Evolutionary conservation across 2,113 vertebrate genomes (phyloP).

Genomic region (Nanorana parkeri): DNA sequence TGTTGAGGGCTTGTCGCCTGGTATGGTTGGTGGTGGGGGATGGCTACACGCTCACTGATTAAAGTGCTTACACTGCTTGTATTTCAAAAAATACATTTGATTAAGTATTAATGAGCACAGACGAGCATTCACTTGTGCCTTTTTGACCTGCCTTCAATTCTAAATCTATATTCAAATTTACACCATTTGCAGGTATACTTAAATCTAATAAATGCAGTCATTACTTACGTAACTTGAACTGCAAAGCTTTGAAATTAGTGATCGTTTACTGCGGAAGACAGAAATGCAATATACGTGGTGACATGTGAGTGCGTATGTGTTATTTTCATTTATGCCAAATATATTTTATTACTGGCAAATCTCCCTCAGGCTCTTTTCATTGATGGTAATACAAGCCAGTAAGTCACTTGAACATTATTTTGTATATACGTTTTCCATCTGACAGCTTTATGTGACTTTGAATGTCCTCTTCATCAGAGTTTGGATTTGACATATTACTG

Average conservation of each 20-base stretch:
- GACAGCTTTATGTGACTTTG: slow-evolving; percentile 47
- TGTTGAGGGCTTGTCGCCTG: too few relatives aligned
- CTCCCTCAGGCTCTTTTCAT: slow-evolving; percentile 41
- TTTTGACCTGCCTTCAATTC: too few relatives aligned
- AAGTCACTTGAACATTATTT: slow-evolving; percentile 45
- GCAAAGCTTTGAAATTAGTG: slow-evolving; percentile 11
- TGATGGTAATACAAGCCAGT: slow-evolving; percentile 45
- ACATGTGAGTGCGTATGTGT: slow-evolving; percentile 7
- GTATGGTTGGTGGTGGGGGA: too few relatives aligned
- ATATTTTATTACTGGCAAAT: slow-evolving; percentile 22
- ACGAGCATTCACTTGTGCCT: too few relatives aligned
- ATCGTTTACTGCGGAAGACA: neutral
- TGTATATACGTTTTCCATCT: slow-evolving; percentile 43
- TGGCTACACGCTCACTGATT: too few relatives aligned
- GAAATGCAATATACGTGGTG: slow-evolving; percentile 14
- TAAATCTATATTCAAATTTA: too few relatives aligned
- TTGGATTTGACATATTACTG: slow-evolving; percentile 49
- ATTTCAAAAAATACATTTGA: too few relatives aligned
- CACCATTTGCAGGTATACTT: too few relatives aligned
- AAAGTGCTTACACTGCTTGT: too few relatives aligned
- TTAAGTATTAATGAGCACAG: too few relatives aligned
- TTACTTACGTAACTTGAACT: too few relatives aligned
- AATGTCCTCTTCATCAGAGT: slow-evolving; percentile 53
- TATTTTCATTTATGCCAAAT: slow-evolving; percentile 28
- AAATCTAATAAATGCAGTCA: neutral